A percentile compares a stretch with the other conserved stretches of the same genome.
Conservation (phyloP, 2,797 vertebrate genomes). For the Paedocypris micromegethes region DNA sequence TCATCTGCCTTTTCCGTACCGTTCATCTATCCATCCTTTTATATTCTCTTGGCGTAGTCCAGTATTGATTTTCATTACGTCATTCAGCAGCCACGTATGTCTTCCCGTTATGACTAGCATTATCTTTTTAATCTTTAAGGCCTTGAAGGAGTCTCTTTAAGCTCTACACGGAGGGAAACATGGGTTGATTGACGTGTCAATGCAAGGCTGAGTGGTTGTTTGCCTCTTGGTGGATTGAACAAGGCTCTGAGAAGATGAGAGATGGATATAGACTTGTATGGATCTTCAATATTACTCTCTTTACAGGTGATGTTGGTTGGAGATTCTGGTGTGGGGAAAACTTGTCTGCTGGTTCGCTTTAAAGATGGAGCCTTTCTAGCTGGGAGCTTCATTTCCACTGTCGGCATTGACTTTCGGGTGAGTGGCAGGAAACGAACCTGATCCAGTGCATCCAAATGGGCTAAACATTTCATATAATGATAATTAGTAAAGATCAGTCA, state of each 20-base stretch:
- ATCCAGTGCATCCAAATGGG: too few relatives aligned
- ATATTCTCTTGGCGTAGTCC: too few relatives aligned
- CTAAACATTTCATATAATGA: too few relatives aligned
- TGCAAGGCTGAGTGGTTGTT: conserved; percentile 19
- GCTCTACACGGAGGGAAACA: background rate
- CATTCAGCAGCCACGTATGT: too few relatives aligned
- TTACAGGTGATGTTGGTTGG: conserved; percentile 71
- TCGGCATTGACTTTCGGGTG: conserved; percentile 85
- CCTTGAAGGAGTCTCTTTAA: conserved; percentile 1
- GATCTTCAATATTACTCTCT: conserved; percentile 6
- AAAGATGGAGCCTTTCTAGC: conserved; percentile 82
- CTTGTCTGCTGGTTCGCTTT: conserved; percentile 79
- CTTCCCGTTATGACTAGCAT: background rate
- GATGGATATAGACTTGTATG: background rate
- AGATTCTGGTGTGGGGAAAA: conserved; percentile 81
- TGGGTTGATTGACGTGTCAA: background rate
- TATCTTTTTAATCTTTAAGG: background rate
- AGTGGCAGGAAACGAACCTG: conserved; percentile 41
- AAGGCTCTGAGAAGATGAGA: background rate
- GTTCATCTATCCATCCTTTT: too few relatives aligned
- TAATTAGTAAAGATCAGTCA: too few relatives aligned
- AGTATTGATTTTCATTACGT: too few relatives aligned
- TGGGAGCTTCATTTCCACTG: conserved; percentile 82
- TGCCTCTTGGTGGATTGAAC: background rate
- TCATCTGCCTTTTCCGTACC: too few relatives aligned